Conservation (phyloP, 1,140 invertebrate genomes). For the Halictus rubicundus region DNA sequence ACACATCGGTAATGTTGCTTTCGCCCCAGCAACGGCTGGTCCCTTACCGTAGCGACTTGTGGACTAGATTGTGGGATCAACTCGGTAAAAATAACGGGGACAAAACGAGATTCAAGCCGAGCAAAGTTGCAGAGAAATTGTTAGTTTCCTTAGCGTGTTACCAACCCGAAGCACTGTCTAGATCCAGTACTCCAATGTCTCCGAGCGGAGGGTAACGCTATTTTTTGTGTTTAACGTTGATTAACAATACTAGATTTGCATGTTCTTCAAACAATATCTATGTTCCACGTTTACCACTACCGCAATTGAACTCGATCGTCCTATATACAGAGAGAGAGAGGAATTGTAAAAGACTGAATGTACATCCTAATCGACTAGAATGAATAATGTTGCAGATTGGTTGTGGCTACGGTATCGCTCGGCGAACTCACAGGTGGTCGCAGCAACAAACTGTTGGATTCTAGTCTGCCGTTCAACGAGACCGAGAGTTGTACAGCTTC, state of each 20-base stretch:
- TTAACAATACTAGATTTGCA: constrained; percentile 1
- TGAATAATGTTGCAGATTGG: constrained; percentile 63
- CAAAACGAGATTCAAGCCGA: constrained; percentile 84
- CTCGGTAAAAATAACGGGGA: constrained; percentile 82
- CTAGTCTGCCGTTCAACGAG: constrained; percentile 87
- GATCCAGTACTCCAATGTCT: constrained; percentile 90
- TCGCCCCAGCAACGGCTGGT: constrained; percentile 89
- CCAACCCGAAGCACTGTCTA: constrained; percentile 91
- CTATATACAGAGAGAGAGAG: background rate
- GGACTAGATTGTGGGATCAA: constrained; percentile 90
- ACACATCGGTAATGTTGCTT: constrained; percentile 90
- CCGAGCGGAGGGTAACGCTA: constrained; percentile 82
- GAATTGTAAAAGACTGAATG: background rate
- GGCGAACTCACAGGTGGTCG: constrained; percentile 78
- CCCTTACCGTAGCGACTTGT: constrained; percentile 89
- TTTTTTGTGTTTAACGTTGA: constrained; percentile 30
- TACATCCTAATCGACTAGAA: background rate
- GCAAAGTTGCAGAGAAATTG: constrained; percentile 87
- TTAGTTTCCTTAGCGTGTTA: constrained; percentile 90
- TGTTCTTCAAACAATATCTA: constrained; percentile 1
- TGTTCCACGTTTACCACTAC: background rate
- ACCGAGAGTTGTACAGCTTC: constrained; percentile 92
- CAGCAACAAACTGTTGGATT: constrained; percentile 73
- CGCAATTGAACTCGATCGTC: background rate
- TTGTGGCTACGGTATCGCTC: constrained; percentile 71